Conservation (phyloP, 1,140 invertebrate genomes). For the Temnothorax nylanderi region DNA sequence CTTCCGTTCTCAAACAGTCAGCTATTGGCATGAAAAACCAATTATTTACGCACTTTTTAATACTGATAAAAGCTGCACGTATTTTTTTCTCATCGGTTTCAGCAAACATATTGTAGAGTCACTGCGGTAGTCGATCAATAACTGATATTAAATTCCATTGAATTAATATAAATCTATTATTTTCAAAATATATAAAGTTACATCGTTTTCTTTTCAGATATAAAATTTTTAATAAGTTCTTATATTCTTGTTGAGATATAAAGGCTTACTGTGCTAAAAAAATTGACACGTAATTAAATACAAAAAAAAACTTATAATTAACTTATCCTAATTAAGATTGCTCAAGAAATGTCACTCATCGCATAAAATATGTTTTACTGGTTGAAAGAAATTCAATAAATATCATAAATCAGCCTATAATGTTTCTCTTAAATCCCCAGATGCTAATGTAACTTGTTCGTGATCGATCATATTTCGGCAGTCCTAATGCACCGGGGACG, state of each 20-base stretch:
- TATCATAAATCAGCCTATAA: neutral
- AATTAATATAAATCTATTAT: slow-evolving; percentile 21
- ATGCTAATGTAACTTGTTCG: neutral
- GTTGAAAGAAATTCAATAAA: neutral
- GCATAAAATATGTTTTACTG: neutral
- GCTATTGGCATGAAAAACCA: neutral
- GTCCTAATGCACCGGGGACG: neutral
- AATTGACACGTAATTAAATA: neutral
- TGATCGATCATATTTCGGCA: neutral
- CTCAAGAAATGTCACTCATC: neutral
- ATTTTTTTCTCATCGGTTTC: neutral
- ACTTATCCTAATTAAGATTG: neutral
- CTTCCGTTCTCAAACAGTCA: neutral
- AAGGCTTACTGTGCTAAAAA: neutral
- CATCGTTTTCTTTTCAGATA: neutral
- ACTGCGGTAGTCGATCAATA: neutral
- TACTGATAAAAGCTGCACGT: neutral
- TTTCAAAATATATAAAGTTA: neutral
- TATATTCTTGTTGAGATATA: neutral
- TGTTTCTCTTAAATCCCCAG: neutral
- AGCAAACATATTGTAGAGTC: neutral
- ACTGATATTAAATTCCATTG: neutral
- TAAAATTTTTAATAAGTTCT: neutral
- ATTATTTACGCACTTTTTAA: slow-evolving; percentile 10
- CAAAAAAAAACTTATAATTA: neutral